Evolutionary conservation across 1,140 invertebrate species (phyloP).

Genomic region (Heliconius congener): DNA sequence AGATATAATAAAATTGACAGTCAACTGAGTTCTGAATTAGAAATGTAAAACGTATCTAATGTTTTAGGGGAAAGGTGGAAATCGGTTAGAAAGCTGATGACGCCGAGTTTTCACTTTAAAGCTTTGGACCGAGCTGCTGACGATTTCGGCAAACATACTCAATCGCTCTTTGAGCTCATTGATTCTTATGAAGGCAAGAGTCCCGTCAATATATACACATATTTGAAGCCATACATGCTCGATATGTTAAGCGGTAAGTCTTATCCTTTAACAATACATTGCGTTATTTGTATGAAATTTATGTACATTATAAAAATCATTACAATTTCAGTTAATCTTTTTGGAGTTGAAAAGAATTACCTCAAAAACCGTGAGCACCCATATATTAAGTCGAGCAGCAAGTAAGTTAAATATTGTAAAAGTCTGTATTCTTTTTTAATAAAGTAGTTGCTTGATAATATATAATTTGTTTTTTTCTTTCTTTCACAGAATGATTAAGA

Average conservation of each 20-base stretch:
- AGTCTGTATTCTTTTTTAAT: background rate
- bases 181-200: slow-evolving; percentile 37
- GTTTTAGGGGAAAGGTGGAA: slow-evolving; percentile 49
- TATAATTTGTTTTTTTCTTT: background rate
- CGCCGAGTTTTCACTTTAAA: slow-evolving; percentile 51
- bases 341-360: background rate
- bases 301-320: background rate
- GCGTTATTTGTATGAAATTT: background rate
- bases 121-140: slow-evolving; percentile 45
- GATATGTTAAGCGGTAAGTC: slow-evolving; percentile 53
- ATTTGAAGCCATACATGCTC: slow-evolving; percentile 52
- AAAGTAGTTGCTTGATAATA: background rate
- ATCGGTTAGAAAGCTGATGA: slow-evolving; percentile 50
- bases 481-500: slow-evolving; percentile 45
- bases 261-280: background rate
- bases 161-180: slow-evolving; percentile 43
- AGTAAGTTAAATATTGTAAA: background rate
- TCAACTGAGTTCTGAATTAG: background rate
- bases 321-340: background rate
- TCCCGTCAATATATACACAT: slow-evolving; percentile 47
- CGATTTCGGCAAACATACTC: slow-evolving; percentile 46
- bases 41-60: background rate
- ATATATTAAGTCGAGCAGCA: background rate
- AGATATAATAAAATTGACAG: background rate
- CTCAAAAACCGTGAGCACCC: background rate